Base-by-base conservation (phyloP, 2,797 vertebrate genomes). In the Anableps anableps region DNA sequence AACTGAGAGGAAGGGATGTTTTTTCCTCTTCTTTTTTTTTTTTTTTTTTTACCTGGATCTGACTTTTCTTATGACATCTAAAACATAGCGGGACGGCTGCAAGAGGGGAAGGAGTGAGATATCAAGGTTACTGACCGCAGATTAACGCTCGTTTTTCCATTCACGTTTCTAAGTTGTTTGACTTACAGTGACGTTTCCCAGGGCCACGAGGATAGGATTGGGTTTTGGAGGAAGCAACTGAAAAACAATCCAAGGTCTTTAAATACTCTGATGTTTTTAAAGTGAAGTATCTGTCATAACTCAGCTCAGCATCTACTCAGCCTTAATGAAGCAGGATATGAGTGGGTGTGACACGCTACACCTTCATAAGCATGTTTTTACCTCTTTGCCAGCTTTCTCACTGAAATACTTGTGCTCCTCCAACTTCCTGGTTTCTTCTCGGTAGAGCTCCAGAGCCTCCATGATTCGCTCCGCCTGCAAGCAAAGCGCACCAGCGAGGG, bases 41-140 rank as follows among this genome's bases (percentile, higher is more conserved):
- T 94, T 21, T 50, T 53, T 31, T 17, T 31, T 31, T 96, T 85
- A 99, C 98, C 98, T 99, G 0, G 97, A 99, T 85, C 94, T 94
- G 90, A 99, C 96, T 84, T 98, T 98, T 95, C 95, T 98, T 83
- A 99, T 95, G 74, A 98, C 96, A 50, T 99, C 97, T 31, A 99
- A 88, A n/a, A 99, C 96, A 0, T 99, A 98, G 0, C 91, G 95
- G 14, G 97, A 96, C 21, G 98, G 96, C 98, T 99, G 82, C 19
- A 90, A 90, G 80, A 41, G 74, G 23, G 3, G 72, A 48, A 64
- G 0, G 19, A 9, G 60, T 34, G 16, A 38, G 36, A 66, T 0
- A 66, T 64, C 31, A 3, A 41, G 66, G 38, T 43, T 26, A 66
- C 4, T 13, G 6, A 55, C 55, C 36, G 66, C 47, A 75, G 29